Base-by-base conservation (phyloP, 1,140 invertebrate genomes). In the Drosophila kurseongensis region DNA sequence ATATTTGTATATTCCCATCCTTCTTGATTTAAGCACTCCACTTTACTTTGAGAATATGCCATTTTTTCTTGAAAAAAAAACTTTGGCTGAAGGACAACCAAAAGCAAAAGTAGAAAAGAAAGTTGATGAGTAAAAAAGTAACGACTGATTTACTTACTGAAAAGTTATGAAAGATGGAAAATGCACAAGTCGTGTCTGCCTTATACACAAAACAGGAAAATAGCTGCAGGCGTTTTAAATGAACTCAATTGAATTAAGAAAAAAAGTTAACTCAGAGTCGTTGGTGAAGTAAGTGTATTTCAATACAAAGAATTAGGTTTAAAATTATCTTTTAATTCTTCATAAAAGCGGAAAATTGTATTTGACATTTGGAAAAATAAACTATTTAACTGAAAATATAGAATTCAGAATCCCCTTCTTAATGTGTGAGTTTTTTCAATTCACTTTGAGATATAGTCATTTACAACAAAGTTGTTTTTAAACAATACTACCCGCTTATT, bases 161-260 rank as follows among this genome's bases (percentile, higher is more conserved):
- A 82, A 88, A 86, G 83, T 86, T 86, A 88, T 86, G 78, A 69
- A 69, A 75, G 57, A 67, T 86, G 83, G 75, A 86, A 85, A 90
- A 90, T 90, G 85, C 86, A 90, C 85, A 90, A 90, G 86, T 90
- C 86, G 86, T 90, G 86, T 90, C 75, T 69, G 63, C 58, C 50
- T 58, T 29, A 35, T 23, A 14, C 38, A n/a, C 35, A 14, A 18
- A 41, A 52, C 18, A 42, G 41, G 9, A n/a, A 48, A 51, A 55
- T 35, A 13, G 9, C 73, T 58, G 40, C 35, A 7, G 60, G 71
- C 47, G 29, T n/a, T 75, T 58, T 48, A 5, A 9, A 51, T 51
- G 27, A 38, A 45, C 36, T n/a, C 8, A 66, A 18, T 41, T 32
- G 45, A 29, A 41, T 67, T 51, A 67, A 38, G 32, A 12, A 4